Conservation (phyloP, 30 jellyfish, hydroid and myxozoan species). For the Haliclystus octoradiatus region DNA sequence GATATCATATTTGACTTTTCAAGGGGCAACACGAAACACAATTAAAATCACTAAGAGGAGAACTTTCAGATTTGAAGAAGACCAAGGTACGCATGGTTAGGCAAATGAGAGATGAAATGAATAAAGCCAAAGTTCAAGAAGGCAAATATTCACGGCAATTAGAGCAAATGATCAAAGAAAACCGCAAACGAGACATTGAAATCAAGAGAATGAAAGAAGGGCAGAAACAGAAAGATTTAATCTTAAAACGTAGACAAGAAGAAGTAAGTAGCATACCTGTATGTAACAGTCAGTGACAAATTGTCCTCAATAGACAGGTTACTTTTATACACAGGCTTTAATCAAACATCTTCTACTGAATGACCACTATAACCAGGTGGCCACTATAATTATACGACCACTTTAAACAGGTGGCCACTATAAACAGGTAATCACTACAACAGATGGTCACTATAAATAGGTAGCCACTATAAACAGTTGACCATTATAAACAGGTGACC, state of each 20-base stretch:
- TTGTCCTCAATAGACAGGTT: no score
- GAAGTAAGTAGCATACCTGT: slow-evolving; percentile 84
- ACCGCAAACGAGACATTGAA: slow-evolving; percentile 73
- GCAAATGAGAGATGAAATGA: slow-evolving; percentile 85
- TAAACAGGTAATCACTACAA: no score
- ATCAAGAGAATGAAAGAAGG: slow-evolving; percentile 72
- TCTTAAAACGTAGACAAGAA: slow-evolving; percentile 84
- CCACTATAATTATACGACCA: no score
- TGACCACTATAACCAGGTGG: no score
- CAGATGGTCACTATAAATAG: no score
- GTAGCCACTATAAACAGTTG: no score
- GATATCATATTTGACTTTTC: no score
- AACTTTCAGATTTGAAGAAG: slow-evolving; percentile 65
- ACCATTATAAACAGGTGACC: no score
- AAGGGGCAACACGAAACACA: slow-evolving; percentile 96
- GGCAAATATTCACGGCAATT: slow-evolving; percentile 67
- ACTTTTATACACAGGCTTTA: no score
- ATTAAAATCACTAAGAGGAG: slow-evolving; percentile 53
- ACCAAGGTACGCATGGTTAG: slow-evolving; percentile 81
- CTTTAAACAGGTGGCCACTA: no score
- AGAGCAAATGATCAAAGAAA: slow-evolving; percentile 76
- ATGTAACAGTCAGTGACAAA: no score
- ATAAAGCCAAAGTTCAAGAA: slow-evolving; percentile 57
- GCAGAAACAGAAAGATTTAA: slow-evolving; percentile 78
- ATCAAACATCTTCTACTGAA: no score